Evolutionary conservation across 2,797 vertebrate species (phyloP).

Genomic region (Rallus crepitans): DNA sequence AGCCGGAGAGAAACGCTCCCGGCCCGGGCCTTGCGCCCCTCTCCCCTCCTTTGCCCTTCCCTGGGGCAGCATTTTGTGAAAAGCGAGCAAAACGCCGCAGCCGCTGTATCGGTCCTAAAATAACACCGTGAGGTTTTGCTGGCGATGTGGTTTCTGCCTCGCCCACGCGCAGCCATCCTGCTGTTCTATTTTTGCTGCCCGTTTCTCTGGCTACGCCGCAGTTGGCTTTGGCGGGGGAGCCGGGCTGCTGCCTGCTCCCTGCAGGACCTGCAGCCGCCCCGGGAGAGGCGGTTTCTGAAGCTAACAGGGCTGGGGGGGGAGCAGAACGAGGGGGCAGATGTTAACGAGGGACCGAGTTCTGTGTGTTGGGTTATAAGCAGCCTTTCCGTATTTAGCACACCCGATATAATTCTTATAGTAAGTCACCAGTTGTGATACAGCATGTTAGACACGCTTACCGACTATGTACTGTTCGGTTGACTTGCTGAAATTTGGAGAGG

Average conservation of each 20-base stretch:
- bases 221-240: slow-evolving; percentile 75
- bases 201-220: slow-evolving; percentile 87
- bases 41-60: background rate
- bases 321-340: background rate
- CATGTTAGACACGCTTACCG: background rate
- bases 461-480: background rate
- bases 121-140: slow-evolving; percentile 85
- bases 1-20: background rate
- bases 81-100: slow-evolving; percentile 68
- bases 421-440: slow-evolving; percentile 17
- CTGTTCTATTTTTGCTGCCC: slow-evolving; percentile 90
- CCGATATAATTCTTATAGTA: background rate
- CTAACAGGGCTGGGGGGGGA: background rate
- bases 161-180: slow-evolving; percentile 93
- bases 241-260: slow-evolving; percentile 70
- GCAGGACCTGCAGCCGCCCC: slow-evolving; percentile 67
- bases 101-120: slow-evolving; percentile 79
- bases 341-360: background rate
- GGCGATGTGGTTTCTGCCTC: slow-evolving; percentile 95
- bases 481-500: slow-evolving; percentile 22
- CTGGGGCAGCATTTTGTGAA: background rate
- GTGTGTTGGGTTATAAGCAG: background rate
- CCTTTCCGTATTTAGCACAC: background rate
- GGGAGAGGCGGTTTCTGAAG: slow-evolving; percentile 42
- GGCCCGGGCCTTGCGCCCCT: background rate